Base-by-base conservation (phyloP, 2,797 vertebrate species). In the Apogon talboti region DNA sequence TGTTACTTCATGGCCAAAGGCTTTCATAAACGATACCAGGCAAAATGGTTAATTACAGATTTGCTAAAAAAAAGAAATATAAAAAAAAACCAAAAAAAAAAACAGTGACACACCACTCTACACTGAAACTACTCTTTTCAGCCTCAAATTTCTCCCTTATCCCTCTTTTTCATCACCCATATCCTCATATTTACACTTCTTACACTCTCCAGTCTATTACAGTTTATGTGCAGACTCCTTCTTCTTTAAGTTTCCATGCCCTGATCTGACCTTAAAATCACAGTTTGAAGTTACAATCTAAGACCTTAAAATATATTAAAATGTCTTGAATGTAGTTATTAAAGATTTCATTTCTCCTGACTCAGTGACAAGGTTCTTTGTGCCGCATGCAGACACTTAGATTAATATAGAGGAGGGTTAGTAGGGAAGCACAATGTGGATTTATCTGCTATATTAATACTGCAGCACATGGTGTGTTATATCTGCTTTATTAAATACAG, bases 361-460 rank as follows among this genome's bases (percentile, higher is more conserved):
- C 45, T 63, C 43, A n/a, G 64, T 51, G 52, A 67, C 56, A 60
- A 49, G 66, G 75, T 46, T 58, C 63, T 65, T 73, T 77, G 65
- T 64, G 64, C 60, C 2, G 41, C 63, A 48, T 54, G 51, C 40
- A 28, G 47, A 45, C 66, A 30, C 46, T 71, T 52, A 60, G 61
- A 74, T 68, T 71, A 66, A 53, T 67, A 52, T 40, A 51, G 66
- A 73, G 57, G 41, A 69, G 51, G 24, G 21, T 59, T 56, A 50
- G 19, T 43, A 43, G 41, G 55, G 63, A 24, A 19, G 64, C 68
- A 65, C 40, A 64, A 58, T 65, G 50, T 63, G 38, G 53, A 77
- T 65, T 66, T 68, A 78, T 79, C 78, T 70, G 37, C 16, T 60
- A 79, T 78, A 81, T 77, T 71, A 67, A 41, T 38, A 40, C 41